These are phyloP conservation scores for Halcyon leucocephala DNA, from an alignment of 2,797 vertebrate species.

Conservation along the genomic window DNA sequence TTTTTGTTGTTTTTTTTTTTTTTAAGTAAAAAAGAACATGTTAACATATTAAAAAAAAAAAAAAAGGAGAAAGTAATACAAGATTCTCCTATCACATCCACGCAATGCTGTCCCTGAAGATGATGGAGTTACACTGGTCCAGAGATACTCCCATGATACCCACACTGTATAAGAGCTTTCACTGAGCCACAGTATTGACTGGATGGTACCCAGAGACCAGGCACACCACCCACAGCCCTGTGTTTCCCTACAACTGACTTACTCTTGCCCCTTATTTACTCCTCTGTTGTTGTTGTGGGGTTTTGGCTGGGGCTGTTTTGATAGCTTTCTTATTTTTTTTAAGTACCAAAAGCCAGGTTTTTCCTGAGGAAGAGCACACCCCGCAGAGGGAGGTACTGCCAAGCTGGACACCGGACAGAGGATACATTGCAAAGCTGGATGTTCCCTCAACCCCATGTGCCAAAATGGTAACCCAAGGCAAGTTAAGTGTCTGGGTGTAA, in stretches of 20 bases:
- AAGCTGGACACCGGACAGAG: background rate
- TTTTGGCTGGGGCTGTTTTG: background rate
- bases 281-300: background rate
- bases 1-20: background rate
- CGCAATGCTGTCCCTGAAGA: background rate
- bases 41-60: background rate
- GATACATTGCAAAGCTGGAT: constrained; percentile 62
- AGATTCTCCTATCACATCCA: background rate
- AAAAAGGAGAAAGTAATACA: background rate
- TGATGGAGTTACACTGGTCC: background rate
- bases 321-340: background rate
- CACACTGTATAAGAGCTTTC: background rate
- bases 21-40: background rate
- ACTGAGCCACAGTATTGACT: background rate
- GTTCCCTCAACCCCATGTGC: constrained; percentile 31
- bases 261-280: background rate
- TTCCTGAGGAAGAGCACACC: background rate
- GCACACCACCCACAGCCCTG: background rate
- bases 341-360: background rate
- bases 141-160: background rate
- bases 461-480: constrained; percentile 68
- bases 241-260: background rate
- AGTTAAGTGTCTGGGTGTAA: constrained; percentile 46
- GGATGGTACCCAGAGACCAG: background rate
- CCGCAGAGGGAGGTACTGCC: background rate